A percentile compares a stretch with the other conserved stretches of the same genome.
These are phyloP conservation scores for Phthorimaea operculella DNA, from an alignment of 1,140 invertebrate species.

Conservation along the genomic window DNA sequence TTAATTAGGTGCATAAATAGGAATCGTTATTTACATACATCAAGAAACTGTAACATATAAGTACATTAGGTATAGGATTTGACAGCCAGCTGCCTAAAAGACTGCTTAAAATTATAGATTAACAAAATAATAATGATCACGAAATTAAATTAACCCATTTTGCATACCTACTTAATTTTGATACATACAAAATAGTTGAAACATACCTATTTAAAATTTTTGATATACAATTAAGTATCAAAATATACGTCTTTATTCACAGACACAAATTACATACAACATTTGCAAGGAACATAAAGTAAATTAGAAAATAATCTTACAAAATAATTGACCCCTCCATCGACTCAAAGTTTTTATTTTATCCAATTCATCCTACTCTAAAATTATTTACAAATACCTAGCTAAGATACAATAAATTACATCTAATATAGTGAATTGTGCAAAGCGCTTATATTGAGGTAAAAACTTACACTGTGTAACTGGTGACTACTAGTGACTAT, in stretches of 20 bases:
- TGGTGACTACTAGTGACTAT: constrained; percentile 63
- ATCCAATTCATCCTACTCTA: constrained; percentile 11
- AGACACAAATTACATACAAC: background rate
- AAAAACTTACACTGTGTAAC: constrained; percentile 61
- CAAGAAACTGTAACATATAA: constrained; percentile 12
- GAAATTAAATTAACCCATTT: no score
- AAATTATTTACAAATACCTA: constrained; percentile 39
- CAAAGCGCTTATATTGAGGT: constrained; percentile 64
- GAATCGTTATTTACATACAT: constrained; percentile 36
- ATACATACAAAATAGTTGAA: no score
- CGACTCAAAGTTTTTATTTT: background rate
- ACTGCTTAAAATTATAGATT: background rate
- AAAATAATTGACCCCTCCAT: background rate
- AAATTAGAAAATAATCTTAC: background rate
- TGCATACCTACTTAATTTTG: no score
- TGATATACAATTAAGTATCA: no score
- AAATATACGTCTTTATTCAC: no score
- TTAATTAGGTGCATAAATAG: constrained; percentile 38
- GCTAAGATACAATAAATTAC: background rate
- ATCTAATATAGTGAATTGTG: constrained; percentile 50
- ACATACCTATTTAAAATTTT: no score
- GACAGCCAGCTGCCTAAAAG: constrained; percentile 16
- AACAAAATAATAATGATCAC: no score
- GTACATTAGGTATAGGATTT: background rate
- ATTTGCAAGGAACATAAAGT: constrained; percentile 29